A percentile compares a stretch with the other conserved stretches of the same genome.
These are phyloP conservation scores for Leptopilina boulardi DNA, from an alignment of 1,140 invertebrate genomes.

Conservation along the genomic window DNA sequence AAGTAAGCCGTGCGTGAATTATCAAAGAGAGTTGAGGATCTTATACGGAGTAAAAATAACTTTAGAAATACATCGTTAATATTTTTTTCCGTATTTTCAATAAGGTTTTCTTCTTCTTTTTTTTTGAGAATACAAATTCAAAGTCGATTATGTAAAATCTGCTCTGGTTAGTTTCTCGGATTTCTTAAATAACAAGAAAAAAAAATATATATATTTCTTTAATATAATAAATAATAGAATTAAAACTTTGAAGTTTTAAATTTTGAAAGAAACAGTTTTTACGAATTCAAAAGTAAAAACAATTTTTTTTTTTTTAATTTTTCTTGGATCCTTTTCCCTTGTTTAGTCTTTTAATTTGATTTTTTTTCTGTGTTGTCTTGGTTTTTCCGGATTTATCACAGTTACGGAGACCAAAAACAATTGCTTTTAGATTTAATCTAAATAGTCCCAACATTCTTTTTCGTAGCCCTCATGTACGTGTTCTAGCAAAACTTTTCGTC, in stretches of 20 bases:
- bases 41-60: neutral
- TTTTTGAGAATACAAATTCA: neutral
- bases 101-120: conserved; percentile 3
- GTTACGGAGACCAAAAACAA: conserved; percentile 64
- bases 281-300: neutral
- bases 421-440: conserved; percentile 79
- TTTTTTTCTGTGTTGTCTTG: conserved; percentile 61
- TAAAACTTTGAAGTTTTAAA: neutral
- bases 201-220: too few relatives aligned
- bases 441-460: conserved; percentile 98
- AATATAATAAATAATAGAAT: conserved; percentile 9
- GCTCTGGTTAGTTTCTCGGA: neutral
- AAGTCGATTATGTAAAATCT: neutral
- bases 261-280: conserved; percentile 4
- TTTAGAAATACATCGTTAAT: neutral
- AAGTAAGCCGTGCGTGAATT: conserved; percentile 46
- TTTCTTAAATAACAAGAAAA: conserved; percentile 13
- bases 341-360: conserved; percentile 45
- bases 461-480: conserved; percentile 99
- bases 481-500: conserved; percentile 94
- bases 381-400: conserved; percentile 72
- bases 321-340: conserved; percentile 59
- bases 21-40: neutral
- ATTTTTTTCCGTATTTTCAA: neutral
- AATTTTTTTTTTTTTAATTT: conserved; percentile 36